A percentile compares a stretch with the other conserved stretches of the same genome.
These are phyloP conservation scores for Hippocampus mohnikei DNA, from an alignment of 2,113 vertebrate species.

Conservation along the genomic window DNA sequence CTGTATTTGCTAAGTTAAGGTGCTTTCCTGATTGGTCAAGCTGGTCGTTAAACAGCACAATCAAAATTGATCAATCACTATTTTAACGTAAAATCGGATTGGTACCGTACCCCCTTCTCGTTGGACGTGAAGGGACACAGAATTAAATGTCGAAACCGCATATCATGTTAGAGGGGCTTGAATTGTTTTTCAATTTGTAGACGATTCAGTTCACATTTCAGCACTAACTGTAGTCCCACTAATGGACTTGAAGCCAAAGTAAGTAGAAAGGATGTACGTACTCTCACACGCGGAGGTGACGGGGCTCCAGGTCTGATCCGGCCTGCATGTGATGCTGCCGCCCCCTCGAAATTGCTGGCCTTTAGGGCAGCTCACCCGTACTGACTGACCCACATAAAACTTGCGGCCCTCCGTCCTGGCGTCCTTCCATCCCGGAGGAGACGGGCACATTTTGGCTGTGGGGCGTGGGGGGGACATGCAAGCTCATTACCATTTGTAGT, in stretches of 20 bases:
- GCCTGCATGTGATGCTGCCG: constrained; percentile 79
- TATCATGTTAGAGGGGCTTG: too few relatives aligned
- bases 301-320: constrained; percentile 88
- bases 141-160: too few relatives aligned
- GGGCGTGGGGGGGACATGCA: neutral
- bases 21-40: neutral
- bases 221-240: too few relatives aligned
- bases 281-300: constrained; percentile 83
- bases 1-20: neutral
- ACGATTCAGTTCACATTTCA: neutral
- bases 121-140: too few relatives aligned
- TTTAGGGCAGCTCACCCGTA: constrained; percentile 82
- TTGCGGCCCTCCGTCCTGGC: constrained; percentile 69
- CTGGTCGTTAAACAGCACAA: neutral
- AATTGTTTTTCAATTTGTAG: too few relatives aligned
- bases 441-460: constrained; percentile 85
- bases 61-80: too few relatives aligned
- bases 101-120: too few relatives aligned
- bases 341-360: constrained; percentile 81
- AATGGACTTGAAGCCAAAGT: too few relatives aligned
- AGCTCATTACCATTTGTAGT: neutral
- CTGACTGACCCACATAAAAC: constrained; percentile 83
- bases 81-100: too few relatives aligned
- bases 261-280: constrained; percentile 57
- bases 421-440: constrained; percentile 82